Conservation (phyloP, 1,140 invertebrate species). For the Euura saliciscinereae region DNA sequence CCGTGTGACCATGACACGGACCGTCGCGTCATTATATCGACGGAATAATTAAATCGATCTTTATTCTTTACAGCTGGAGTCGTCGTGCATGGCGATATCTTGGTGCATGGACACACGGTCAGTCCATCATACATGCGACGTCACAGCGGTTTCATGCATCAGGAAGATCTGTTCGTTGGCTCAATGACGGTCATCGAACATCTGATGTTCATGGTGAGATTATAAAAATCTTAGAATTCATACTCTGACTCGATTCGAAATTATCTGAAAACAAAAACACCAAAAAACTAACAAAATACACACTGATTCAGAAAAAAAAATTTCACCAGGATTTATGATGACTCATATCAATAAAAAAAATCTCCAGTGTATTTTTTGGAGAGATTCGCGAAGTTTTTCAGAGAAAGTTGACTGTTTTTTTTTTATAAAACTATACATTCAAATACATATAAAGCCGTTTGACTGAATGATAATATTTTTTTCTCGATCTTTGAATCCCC, state of each 20-base stretch:
- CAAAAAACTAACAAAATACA: no score
- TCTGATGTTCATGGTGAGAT: conserved; percentile 83
- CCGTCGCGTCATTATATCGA: no score
- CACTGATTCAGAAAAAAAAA: no score
- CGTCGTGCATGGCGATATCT: conserved; percentile 76
- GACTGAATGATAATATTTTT: background rate
- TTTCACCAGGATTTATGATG: background rate
- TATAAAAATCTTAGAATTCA: background rate
- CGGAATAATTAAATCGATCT: background rate
- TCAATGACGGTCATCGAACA: conserved; percentile 89
- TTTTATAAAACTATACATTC: background rate
- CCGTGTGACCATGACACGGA: no score
- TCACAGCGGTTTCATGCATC: conserved; percentile 92
- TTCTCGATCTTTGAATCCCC: conserved; percentile 22
- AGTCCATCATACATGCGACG: conserved; percentile 74
- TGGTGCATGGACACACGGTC: conserved; percentile 72
- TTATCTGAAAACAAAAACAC: no score
- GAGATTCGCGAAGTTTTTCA: no score
- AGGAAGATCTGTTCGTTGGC: conserved; percentile 89
- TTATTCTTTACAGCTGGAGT: conserved; percentile 62
- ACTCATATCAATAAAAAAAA: background rate
- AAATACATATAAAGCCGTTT: no score
- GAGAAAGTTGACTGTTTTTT: background rate
- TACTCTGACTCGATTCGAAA: no score
- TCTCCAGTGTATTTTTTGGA: no score